Conservation (phyloP, 92 coral and sea anemone genomes). For the Epizoanthus scotinus region DNA sequence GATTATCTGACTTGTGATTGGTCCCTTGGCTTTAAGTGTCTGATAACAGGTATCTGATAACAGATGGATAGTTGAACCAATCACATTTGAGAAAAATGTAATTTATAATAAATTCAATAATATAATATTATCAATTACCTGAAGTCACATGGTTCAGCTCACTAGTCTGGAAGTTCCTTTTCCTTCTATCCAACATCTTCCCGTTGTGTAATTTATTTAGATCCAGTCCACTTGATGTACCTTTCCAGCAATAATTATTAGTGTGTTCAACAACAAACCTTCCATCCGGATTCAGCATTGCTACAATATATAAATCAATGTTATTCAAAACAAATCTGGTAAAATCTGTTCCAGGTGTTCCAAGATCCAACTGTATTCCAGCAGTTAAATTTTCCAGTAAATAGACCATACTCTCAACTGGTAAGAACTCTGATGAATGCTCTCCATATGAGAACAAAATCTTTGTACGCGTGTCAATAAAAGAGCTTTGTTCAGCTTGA, state of each 20-base stretch:
- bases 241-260: conserved; percentile 71
- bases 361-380: conserved; percentile 46
- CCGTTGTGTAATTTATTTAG: conserved; percentile 43
- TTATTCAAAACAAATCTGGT: conserved; percentile 64
- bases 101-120: too few species aligned
- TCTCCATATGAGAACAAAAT: conserved; percentile 76
- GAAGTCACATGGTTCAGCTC: conserved; percentile 24
- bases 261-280: conserved; percentile 68
- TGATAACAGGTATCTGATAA: too few species aligned
- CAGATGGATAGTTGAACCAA: too few species aligned
- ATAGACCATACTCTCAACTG: conserved; percentile 80
- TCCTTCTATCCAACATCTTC: not conserved
- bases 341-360: conserved; percentile 52
- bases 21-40: too few species aligned
- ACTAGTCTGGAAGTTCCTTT: not conserved
- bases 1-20: too few species aligned
- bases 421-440: conserved; percentile 83
- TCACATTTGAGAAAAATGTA: too few species aligned
- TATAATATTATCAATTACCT: not conserved
- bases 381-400: conserved; percentile 67
- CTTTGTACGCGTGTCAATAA: conserved; percentile 46
- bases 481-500: conserved; percentile 13
- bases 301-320: conserved; percentile 68
- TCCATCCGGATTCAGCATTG: conserved; percentile 81
- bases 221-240: conserved; percentile 68